Conservation (phyloP, 2,797 vertebrate species). For the Tauraco hartlaubi region DNA sequence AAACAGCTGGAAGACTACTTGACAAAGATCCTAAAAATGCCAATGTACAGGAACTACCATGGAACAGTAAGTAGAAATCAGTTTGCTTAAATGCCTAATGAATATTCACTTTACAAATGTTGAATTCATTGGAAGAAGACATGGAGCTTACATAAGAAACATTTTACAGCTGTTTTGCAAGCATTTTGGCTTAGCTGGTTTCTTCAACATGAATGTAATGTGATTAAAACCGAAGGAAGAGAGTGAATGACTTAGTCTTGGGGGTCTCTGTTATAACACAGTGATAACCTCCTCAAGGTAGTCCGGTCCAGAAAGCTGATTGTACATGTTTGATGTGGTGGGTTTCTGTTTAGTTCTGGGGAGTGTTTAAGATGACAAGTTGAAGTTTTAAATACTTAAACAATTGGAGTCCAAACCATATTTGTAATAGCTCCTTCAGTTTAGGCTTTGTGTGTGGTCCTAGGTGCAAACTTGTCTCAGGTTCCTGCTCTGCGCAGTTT, state of each 20-base stretch:
- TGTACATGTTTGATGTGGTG: too few relatives aligned
- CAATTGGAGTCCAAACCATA: background rate
- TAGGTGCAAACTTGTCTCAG: background rate
- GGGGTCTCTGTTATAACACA: background rate
- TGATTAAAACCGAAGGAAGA: background rate
- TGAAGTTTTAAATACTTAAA: background rate
- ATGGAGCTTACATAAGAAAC: background rate
- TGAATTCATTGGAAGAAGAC: background rate
- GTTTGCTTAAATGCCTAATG: background rate
- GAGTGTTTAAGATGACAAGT: background rate
- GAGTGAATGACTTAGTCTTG: background rate
- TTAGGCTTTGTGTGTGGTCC: background rate
- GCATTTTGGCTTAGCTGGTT: background rate
- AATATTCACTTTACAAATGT: background rate
- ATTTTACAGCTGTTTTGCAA: background rate
- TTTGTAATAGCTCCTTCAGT: background rate
- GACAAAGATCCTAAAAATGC: slow-evolving; percentile 92
- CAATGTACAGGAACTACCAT: slow-evolving; percentile 93
- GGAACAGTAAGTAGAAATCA: slow-evolving; percentile 88
- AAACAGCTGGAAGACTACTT: slow-evolving; percentile 97
- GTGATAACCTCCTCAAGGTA: background rate
- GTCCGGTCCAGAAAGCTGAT: background rate
- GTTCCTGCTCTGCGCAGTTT: background rate
- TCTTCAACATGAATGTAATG: background rate
- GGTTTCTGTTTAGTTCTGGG: background rate